Percentiles rank a stretch among this genome's conserved stretches.
Evolutionary conservation across 2,888 invertebrate species (phyloP).

Genomic region (Drosophila nr. medialis): DNA sequence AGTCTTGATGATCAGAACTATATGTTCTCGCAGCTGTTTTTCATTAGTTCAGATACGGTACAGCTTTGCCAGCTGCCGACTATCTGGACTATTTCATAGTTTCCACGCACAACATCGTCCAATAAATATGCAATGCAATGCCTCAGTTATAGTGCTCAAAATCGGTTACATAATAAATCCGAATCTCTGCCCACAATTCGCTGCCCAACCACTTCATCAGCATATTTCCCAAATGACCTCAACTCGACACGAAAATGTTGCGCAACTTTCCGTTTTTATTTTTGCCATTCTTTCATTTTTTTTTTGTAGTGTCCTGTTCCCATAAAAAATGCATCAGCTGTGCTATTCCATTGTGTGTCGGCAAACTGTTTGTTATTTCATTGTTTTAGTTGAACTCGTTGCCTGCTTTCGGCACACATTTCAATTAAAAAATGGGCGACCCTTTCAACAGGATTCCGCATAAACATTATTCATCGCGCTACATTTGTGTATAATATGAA

Average conservation of each 20-base stretch:
- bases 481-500: background rate
- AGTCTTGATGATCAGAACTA: background rate
- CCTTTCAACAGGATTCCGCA: slow-evolving; percentile 14
- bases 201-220: slow-evolving; percentile 18
- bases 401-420: slow-evolving; percentile 34
- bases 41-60: background rate
- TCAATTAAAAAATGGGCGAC: slow-evolving; percentile 38
- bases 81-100: background rate
- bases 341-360: slow-evolving; percentile 48
- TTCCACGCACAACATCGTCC: background rate
- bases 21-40: background rate
- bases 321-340: slow-evolving; percentile 55
- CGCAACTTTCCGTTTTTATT: slow-evolving; percentile 36
- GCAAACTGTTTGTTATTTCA: slow-evolving; percentile 50
- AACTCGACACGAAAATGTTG: slow-evolving; percentile 31
- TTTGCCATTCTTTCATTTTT: slow-evolving; percentile 1
- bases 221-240: slow-evolving; percentile 27
- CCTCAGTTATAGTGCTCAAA: background rate
- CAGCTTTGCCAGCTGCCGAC: background rate
- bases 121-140: slow-evolving; percentile 18
- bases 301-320: slow-evolving; percentile 1
- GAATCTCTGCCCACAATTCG: slow-evolving; percentile 24
- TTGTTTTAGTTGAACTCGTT: slow-evolving; percentile 47
- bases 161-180: slow-evolving; percentile 42
- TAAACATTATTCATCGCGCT: background rate